Evolutionary conservation across 2,113 vertebrate species (phyloP).

Genomic region (Tychaedon coryphoeus): DNA sequence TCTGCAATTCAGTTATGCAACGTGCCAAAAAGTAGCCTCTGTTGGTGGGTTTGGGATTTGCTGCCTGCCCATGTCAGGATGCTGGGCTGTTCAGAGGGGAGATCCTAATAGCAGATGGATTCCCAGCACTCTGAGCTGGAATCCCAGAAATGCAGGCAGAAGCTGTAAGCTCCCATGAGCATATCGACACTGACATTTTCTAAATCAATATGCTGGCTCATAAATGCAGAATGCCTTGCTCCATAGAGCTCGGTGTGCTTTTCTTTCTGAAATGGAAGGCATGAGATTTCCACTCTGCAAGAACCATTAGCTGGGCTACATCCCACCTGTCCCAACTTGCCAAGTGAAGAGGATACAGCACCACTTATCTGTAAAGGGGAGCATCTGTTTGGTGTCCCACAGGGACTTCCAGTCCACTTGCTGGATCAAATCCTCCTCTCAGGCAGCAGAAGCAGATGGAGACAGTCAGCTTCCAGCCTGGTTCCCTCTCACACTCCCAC

Average conservation of each 20-base stretch:
- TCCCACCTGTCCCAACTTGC: not conserved
- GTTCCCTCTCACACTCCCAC: constrained; percentile 46
- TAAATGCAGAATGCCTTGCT: not conserved
- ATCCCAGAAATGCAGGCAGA: not conserved
- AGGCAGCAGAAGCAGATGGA: constrained; percentile 55
- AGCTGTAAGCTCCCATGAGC: not conserved
- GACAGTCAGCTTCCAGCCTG: constrained; percentile 29
- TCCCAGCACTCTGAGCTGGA: not conserved
- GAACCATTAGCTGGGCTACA: not conserved
- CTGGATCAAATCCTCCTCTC: not conserved
- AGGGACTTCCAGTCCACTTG: not conserved
- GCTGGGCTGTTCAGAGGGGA: not conserved
- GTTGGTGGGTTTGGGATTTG: not conserved
- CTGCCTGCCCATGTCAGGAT: not conserved
- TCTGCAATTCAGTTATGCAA: not conserved
- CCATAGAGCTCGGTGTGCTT: not conserved
- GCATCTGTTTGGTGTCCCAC: constrained; percentile 11
- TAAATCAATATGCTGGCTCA: not conserved
- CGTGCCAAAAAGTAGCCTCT: not conserved
- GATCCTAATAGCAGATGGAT: not conserved
- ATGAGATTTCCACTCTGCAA: not conserved
- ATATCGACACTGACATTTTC: not conserved
- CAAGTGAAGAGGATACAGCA: not conserved
- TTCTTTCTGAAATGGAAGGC: not conserved
- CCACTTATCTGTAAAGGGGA: not conserved